These are phyloP conservation scores for Labia minor DNA, from an alignment of 2,888 invertebrate species.

Conservation along the genomic window DNA sequence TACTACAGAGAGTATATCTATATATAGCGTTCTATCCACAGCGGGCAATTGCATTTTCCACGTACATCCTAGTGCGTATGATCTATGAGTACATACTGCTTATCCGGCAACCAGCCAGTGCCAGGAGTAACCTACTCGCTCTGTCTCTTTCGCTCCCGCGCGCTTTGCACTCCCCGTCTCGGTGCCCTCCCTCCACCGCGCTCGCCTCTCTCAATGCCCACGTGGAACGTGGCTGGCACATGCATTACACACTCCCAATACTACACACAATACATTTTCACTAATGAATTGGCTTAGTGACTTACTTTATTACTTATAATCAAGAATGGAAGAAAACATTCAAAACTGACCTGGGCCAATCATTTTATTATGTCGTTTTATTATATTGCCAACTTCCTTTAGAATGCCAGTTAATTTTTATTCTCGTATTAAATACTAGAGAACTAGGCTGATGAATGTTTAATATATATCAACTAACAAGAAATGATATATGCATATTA, in stretches of 20 bases:
- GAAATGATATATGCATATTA: no score
- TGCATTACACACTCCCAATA: no score
- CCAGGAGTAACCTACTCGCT: constrained; percentile 5
- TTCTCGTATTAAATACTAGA: neutral
- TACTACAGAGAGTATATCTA: neutral
- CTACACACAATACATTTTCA: no score
- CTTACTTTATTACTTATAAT: neutral
- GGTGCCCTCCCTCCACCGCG: no score
- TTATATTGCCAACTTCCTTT: neutral
- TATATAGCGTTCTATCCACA: neutral
- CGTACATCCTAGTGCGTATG: constrained; percentile 17
- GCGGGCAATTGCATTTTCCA: neutral
- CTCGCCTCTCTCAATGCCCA: no score
- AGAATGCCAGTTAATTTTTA: neutral
- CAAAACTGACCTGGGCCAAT: neutral
- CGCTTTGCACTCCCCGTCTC: no score
- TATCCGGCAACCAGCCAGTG: constrained; percentile 16
- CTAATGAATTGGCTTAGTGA: neutral
- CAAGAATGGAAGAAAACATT: neutral
- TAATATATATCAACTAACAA: no score
- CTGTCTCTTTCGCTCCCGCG: no score
- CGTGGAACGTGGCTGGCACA: no score
- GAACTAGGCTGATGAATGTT: no score
- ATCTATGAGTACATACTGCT: constrained; percentile 23
- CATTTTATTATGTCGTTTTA: constrained; percentile 3